Evolutionary conservation across 2,888 invertebrate genomes (phyloP).

Genomic region (Ethmia dodecea): DNA sequence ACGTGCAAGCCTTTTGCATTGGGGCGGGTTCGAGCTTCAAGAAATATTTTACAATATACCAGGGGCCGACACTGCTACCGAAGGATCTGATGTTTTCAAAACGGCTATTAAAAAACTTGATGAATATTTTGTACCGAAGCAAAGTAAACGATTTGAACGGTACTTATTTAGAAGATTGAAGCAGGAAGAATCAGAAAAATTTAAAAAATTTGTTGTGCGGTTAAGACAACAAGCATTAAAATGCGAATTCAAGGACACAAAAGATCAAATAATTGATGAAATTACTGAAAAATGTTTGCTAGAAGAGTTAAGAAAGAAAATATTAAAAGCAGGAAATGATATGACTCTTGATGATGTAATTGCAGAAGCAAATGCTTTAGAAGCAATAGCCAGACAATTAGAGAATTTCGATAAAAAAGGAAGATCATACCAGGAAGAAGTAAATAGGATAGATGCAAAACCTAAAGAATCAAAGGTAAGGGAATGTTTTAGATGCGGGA

Average conservation of each 20-base stretch:
- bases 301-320: slow-evolving; percentile 18
- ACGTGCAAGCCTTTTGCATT: slow-evolving; percentile 2
- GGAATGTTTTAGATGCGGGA: background rate
- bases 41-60: slow-evolving; percentile 6
- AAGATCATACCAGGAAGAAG: background rate
- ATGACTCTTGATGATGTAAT: background rate
- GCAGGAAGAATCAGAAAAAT: background rate
- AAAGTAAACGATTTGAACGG: background rate
- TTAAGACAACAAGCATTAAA: background rate
- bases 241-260: slow-evolving; percentile 3
- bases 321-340: slow-evolving; percentile 14
- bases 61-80: background rate
- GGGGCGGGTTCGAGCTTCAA: slow-evolving; percentile 2
- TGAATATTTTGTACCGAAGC: background rate
- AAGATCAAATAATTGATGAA: slow-evolving; percentile 18
- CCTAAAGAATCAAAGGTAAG: background rate
- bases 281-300: slow-evolving; percentile 18
- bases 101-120: background rate
- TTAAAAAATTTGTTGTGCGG: background rate
- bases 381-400: background rate
- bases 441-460: background rate
- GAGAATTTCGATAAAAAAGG: background rate
- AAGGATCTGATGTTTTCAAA: background rate
- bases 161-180: background rate
- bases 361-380: background rate